Base-by-base conservation (phyloP, 2,797 vertebrate genomes). In the Spheniscus humboldti region DNA sequence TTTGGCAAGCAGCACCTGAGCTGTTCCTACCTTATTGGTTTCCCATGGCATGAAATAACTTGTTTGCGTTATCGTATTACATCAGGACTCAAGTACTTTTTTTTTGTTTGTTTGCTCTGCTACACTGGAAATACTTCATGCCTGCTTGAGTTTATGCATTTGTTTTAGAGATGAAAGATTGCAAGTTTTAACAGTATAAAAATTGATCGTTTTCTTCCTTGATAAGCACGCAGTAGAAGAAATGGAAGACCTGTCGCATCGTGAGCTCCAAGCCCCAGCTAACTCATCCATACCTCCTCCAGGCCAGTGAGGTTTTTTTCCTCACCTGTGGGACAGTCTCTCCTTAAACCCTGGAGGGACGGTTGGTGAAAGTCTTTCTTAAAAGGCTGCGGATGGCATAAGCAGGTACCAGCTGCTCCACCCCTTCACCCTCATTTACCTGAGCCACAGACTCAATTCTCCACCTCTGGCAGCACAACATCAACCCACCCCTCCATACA, bases 51-150 rank as follows among this genome's bases (percentile, higher is more conserved):
- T 35, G 35, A 35, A 35, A 35, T 1, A 31, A 31, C 69, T 19
- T 2, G 4, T 6, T 13, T 39, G 31, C 2, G 1, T 16, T 6
- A 17, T 0, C 9, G 1, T 28, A 3, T n/a, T 7, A 13, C 47
- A 41, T 6, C 35, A 55, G 59, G 45, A 67, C 27, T 3, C 35
- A 30, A 55, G 39, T 3, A 2, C 14, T 52, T 50, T 27, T 45
- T 35, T 41, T 41, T 41, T 41, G 6, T 41, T 39, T 20, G 16
- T 37, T 27, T 82, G 33, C 14, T 50, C 66, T 92, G 62, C 55
- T 22, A 2, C 50, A 7, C 90, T 78, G 55, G 59, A 76, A 93
- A 59, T 8, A 9, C 47, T 45, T 82, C 47, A 59, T 2, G 43
- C 57, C 86, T 84, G 69, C 56, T 28, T 6, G 55, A 77, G 52